A percentile compares a stretch with the other conserved stretches of the same genome.
Evolutionary conservation across 1,140 invertebrate genomes (phyloP).

Genomic region (Brachionus asplanchnoidis): DNA sequence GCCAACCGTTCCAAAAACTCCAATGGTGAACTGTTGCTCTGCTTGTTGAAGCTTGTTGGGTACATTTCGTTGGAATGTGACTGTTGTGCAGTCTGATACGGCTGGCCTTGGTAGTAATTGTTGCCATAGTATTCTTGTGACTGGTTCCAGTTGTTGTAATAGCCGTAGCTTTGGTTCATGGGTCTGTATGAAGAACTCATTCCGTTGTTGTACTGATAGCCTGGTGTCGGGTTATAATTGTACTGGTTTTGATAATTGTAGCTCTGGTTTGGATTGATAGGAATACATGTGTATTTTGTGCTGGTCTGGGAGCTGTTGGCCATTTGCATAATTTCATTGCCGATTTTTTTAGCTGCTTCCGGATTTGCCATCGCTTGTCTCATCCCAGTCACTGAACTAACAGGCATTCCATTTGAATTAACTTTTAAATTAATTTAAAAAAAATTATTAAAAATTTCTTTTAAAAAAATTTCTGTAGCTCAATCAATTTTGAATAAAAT

Average conservation of each 20-base stretch:
- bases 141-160: slow-evolving; percentile 15
- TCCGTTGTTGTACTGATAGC: not conserved
- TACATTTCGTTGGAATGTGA: slow-evolving; percentile 21
- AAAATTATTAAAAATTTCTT: not conserved
- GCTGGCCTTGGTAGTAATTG: not conserved
- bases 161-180: not conserved
- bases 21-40: slow-evolving; percentile 18
- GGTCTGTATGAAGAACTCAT: not conserved
- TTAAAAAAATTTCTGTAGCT: too few relatives aligned
- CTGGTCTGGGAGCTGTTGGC: not conserved
- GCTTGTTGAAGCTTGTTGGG: not conserved
- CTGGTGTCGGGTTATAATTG: not conserved
- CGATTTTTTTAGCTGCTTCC: not conserved
- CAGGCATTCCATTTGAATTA: not conserved
- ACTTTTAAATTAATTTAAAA: not conserved
- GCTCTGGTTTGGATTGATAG: not conserved
- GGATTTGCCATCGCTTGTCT: not conserved
- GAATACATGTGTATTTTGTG: slow-evolving; percentile 34
- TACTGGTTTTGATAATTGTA: not conserved
- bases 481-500: too few relatives aligned
- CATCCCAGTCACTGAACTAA: not conserved
- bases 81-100: not conserved
- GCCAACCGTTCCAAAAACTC: slow-evolving; percentile 16
- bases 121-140: not conserved
- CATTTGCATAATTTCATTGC: slow-evolving; percentile 21